These are phyloP conservation scores for Rhagonycha fulva DNA, from an alignment of 2,888 invertebrate genomes.

Conservation along the genomic window DNA sequence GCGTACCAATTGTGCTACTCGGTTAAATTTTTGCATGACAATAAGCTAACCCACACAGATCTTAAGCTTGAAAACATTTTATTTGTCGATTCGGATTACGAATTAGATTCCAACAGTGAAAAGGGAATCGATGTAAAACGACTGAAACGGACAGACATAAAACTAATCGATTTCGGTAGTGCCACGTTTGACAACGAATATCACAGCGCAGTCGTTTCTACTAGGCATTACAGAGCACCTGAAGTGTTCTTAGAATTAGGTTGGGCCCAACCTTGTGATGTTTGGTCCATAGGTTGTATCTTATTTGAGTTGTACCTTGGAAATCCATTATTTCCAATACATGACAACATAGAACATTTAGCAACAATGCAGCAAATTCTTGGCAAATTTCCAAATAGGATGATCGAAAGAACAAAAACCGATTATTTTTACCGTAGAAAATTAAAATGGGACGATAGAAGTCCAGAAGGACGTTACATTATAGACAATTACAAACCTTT, in stretches of 20 bases:
- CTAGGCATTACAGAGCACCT: slow-evolving; percentile 97
- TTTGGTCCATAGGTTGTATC: slow-evolving; percentile 99
- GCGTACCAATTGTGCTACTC: slow-evolving; percentile 96
- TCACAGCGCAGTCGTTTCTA: slow-evolving; percentile 99
- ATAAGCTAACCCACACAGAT: slow-evolving; percentile 98
- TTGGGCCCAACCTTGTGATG: slow-evolving; percentile 99
- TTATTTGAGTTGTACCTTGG: slow-evolving; percentile 98
- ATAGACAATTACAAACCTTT: slow-evolving; percentile 97
- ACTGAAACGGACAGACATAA: slow-evolving; percentile 91
- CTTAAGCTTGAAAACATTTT: slow-evolving; percentile 99
- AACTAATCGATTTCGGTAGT: slow-evolving; percentile 98
- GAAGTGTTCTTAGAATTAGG: slow-evolving; percentile 99
- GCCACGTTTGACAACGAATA: slow-evolving; percentile 99
- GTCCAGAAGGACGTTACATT: slow-evolving; percentile 95
- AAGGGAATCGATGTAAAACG: slow-evolving; percentile 86
- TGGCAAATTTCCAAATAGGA: slow-evolving; percentile 92
- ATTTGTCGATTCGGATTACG: slow-evolving; percentile 93
- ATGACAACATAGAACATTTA: slow-evolving; percentile 98
- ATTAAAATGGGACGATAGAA: slow-evolving; percentile 97
- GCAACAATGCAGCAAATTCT: slow-evolving; percentile 99
- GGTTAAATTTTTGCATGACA: slow-evolving; percentile 97
- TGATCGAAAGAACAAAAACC: slow-evolving; percentile 89
- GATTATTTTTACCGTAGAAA: slow-evolving; percentile 98
- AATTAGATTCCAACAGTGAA: slow-evolving; percentile 73
- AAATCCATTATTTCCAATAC: slow-evolving; percentile 98